Percentiles rank a stretch among this genome's conserved stretches.
phyloP scores from a whole-genome alignment of 2,113 vertebrate species.

The Manacus vitellinus region DNA sequence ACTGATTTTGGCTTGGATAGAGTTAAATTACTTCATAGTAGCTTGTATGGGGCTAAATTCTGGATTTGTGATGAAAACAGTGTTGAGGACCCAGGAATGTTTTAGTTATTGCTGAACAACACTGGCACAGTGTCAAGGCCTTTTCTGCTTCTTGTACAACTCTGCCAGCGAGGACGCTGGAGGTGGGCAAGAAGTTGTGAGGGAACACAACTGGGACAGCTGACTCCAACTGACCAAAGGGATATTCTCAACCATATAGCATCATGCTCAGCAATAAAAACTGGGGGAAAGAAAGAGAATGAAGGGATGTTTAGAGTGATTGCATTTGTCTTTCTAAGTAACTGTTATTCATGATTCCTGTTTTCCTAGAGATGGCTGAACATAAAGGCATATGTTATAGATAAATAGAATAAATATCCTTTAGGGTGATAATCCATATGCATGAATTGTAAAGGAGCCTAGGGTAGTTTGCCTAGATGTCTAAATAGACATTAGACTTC shows the following conservation, averaged over 20 bases:
- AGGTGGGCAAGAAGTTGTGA: background rate
- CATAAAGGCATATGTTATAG: background rate
- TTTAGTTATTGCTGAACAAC: background rate
- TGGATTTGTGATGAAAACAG: background rate
- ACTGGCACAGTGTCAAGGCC: background rate
- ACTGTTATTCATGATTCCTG: rapidly evolving
- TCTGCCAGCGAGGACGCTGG: background rate
- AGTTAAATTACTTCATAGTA: background rate
- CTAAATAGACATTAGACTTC: background rate
- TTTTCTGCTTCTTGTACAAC: background rate
- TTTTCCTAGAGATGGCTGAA: background rate
- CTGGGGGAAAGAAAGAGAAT: background rate
- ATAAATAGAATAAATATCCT: background rate
- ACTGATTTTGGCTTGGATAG: background rate
- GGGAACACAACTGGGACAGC: background rate
- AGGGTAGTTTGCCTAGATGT: background rate
- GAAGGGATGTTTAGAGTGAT: background rate
- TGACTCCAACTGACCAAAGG: background rate
- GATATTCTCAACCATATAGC: too few relatives aligned
- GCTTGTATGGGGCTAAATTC: background rate
- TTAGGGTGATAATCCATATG: background rate
- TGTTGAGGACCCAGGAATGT: background rate
- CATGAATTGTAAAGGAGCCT: background rate
- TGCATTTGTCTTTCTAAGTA: background rate
- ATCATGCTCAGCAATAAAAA: background rate